These are phyloP conservation scores for Heterocephalus glaber DNA, from an alignment of 2,113 vertebrate species.

Conservation along the genomic window DNA sequence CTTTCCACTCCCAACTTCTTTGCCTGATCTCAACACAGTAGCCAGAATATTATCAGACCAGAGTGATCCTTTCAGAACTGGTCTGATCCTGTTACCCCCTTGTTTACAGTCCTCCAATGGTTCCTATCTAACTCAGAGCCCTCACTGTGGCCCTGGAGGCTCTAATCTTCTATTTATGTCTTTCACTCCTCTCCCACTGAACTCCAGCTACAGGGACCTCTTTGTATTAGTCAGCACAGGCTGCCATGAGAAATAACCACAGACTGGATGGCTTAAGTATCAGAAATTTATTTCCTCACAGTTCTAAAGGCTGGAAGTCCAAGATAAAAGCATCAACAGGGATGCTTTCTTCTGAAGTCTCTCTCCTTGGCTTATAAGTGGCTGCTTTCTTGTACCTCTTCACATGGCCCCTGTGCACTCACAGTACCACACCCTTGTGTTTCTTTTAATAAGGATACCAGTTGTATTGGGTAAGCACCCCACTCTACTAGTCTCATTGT, in stretches of 20 bases:
- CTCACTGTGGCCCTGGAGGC: accelerated
- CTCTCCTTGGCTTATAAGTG: background rate
- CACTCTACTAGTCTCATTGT: background rate
- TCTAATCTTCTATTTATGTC: background rate
- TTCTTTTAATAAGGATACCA: background rate
- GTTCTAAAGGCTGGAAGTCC: background rate
- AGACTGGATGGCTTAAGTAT: background rate
- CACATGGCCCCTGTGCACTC: too few relatives aligned
- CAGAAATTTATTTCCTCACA: background rate
- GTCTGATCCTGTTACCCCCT: background rate
- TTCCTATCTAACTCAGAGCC: background rate
- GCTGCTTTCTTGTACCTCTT: background rate
- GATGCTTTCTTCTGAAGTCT: background rate
- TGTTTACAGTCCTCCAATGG: background rate
- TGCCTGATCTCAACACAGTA: background rate
- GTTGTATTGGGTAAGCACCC: background rate
- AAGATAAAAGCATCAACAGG: background rate
- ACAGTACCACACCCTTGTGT: background rate
- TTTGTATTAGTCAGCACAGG: background rate
- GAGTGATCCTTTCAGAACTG: background rate
- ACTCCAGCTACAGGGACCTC: background rate
- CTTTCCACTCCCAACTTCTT: background rate
- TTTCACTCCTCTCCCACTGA: background rate
- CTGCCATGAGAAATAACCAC: background rate
- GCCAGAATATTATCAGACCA: background rate